phyloP scores from a whole-genome alignment of 64 coral and sea anemone species.

The Dendrophyllia cribrosa region DNA sequence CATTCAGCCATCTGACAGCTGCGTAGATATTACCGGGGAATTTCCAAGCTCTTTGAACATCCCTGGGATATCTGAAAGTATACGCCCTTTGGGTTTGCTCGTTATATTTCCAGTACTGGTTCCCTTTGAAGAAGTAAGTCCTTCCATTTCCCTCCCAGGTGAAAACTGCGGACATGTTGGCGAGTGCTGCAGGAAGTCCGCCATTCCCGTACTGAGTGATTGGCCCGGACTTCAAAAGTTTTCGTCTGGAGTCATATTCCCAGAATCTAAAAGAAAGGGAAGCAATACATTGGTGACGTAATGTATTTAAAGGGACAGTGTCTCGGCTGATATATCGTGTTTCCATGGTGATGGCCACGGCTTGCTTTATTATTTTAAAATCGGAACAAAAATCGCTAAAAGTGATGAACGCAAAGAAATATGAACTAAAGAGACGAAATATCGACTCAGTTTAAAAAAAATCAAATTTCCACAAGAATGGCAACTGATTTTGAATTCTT shows the following conservation, averaged over 20 bases:
- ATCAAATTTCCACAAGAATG: no score
- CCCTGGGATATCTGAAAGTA: conserved; percentile 50
- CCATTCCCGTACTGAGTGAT: not conserved
- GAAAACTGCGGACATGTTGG: conserved; percentile 80
- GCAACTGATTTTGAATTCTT: no score
- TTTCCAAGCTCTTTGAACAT: conserved; percentile 50
- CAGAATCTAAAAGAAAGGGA: not conserved
- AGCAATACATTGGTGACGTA: not conserved
- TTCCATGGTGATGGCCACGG: no score
- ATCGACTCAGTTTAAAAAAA: no score
- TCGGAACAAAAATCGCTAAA: no score
- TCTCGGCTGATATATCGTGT: no score
- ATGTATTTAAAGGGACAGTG: no score
- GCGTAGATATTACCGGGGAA: conserved; percentile 62
- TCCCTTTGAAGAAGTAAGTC: conserved; percentile 78
- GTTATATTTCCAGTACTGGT: conserved; percentile 48
- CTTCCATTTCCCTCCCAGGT: conserved; percentile 66
- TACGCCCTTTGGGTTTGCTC: not conserved
- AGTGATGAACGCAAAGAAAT: no score
- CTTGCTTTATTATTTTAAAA: no score
- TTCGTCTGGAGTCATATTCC: conserved; percentile 22
- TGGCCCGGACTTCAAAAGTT: not conserved
- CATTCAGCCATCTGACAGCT: conserved; percentile 74
- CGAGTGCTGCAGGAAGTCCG: conserved; percentile 18
- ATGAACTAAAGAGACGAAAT: no score